Percentiles rank a stretch among this genome's conserved stretches.
Conservation (phyloP, 2,113 vertebrate genomes). For the Amblyornis subalaris region DNA sequence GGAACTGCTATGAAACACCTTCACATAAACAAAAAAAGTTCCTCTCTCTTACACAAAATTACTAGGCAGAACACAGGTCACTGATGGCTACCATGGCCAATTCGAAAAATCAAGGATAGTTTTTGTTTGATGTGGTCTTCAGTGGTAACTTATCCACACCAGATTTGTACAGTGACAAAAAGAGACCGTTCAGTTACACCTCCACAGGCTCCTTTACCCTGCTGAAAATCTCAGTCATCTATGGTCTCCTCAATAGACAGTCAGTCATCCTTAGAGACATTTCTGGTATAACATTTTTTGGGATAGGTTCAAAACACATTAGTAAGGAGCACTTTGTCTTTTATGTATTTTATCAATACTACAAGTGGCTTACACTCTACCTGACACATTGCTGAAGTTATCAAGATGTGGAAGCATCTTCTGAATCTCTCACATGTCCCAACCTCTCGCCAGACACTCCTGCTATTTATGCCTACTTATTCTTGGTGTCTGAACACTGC, state of each 20-base stretch:
- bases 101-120: not conserved
- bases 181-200: not conserved
- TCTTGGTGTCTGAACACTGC: not conserved
- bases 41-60: not conserved
- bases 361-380: not conserved
- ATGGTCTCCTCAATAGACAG: not conserved
- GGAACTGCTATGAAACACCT: not conserved
- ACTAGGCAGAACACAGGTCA: not conserved
- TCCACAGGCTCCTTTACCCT: not conserved
- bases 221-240: not conserved
- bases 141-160: not conserved
- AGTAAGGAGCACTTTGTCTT: not conserved
- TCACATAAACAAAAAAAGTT: not conserved
- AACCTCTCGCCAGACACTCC: not conserved
- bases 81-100: not conserved
- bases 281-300: not conserved
- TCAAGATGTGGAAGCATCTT: not conserved
- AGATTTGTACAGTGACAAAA: not conserved
- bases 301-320: not conserved
- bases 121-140: not conserved
- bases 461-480: not conserved
- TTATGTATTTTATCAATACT: not conserved
- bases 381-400: not conserved
- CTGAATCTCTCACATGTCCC: not conserved
- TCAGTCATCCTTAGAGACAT: not conserved